These are phyloP conservation scores for Peromyscus eremicus DNA, from an alignment of 2,797 vertebrate genomes.

Conservation along the genomic window DNA sequence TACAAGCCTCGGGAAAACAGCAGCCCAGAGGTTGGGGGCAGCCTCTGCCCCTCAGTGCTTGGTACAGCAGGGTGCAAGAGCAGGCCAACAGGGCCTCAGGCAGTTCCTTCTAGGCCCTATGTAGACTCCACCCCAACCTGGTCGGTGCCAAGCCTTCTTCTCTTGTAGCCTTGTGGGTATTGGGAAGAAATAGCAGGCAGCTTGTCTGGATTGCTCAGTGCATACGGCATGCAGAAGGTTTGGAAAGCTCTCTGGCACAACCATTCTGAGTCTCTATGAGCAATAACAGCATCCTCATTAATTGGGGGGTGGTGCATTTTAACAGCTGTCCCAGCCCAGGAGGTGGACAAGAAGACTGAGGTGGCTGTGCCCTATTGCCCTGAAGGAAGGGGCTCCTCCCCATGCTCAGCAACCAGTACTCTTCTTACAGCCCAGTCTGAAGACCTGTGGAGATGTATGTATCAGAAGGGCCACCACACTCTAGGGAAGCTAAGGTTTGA, in stretches of 20 bases:
- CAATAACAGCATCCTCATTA: slow-evolving; percentile 2
- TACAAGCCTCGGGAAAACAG: not conserved
- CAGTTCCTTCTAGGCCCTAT: slow-evolving; percentile 17
- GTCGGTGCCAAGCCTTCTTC: slow-evolving; percentile 69
- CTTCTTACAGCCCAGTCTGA: not conserved
- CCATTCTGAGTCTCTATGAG: not conserved
- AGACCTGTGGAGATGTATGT: not conserved
- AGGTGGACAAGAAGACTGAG: not conserved
- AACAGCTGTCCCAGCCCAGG: not conserved
- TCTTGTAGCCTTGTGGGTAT: slow-evolving; percentile 49
- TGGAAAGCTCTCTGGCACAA: slow-evolving; percentile 63
- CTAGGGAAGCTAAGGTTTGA: not conserved
- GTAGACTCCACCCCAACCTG: not conserved
- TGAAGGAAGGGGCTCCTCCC: not conserved
- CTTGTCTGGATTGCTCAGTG: slow-evolving; percentile 68
- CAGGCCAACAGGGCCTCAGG: not conserved
- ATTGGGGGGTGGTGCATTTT: slow-evolving; percentile 38
- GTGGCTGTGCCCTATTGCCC: too few relatives aligned
- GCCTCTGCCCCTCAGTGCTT: not conserved
- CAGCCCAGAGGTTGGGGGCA: not conserved
- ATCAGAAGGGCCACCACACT: not conserved
- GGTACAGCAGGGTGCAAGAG: not conserved
- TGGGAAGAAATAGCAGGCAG: slow-evolving; percentile 64
- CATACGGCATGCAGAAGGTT: slow-evolving; percentile 51
- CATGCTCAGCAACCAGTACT: not conserved